These are phyloP conservation scores for Chelon labrosus DNA, from an alignment of 2,797 vertebrate species.

Conservation along the genomic window DNA sequence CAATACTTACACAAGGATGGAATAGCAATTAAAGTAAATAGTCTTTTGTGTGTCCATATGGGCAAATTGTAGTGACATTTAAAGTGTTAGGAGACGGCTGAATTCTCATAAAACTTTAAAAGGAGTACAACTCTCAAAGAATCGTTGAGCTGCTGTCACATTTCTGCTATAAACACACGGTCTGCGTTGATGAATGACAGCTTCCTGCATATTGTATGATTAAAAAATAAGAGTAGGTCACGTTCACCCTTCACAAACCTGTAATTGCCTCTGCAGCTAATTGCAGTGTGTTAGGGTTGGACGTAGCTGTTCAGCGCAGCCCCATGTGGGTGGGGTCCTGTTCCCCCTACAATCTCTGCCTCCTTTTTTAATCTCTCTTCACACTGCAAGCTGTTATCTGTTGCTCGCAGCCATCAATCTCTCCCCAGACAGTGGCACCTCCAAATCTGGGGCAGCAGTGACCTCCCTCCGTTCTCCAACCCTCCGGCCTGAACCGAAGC, in stretches of 20 bases:
- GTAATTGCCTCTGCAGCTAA: constrained; percentile 70
- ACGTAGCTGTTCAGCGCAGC: constrained; percentile 54
- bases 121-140: not conserved
- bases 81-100: constrained; percentile 8
- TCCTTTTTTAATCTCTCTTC: constrained; percentile 70
- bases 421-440: constrained; percentile 74
- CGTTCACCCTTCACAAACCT: constrained; percentile 65
- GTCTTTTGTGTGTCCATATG: constrained; percentile 63
- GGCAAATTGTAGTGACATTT: constrained; percentile 41
- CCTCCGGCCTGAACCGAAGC: constrained; percentile 49
- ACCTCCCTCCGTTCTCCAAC: constrained; percentile 49
- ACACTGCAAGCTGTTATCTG: constrained; percentile 75
- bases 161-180: constrained; percentile 24
- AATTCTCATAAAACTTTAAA: constrained; percentile 16
- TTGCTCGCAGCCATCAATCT: constrained; percentile 77
- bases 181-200: constrained; percentile 32
- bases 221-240: constrained; percentile 44
- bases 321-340: constrained; percentile 59
- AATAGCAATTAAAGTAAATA: constrained; percentile 66
- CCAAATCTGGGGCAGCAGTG: constrained; percentile 72
- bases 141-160: not conserved
- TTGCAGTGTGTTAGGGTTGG: constrained; percentile 63
- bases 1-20: constrained; percentile 67
- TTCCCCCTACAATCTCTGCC: constrained; percentile 68
- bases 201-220: constrained; percentile 43